Evolutionary conservation across 2,888 invertebrate species (phyloP).

Genomic region (Acrobasis repandana): DNA sequence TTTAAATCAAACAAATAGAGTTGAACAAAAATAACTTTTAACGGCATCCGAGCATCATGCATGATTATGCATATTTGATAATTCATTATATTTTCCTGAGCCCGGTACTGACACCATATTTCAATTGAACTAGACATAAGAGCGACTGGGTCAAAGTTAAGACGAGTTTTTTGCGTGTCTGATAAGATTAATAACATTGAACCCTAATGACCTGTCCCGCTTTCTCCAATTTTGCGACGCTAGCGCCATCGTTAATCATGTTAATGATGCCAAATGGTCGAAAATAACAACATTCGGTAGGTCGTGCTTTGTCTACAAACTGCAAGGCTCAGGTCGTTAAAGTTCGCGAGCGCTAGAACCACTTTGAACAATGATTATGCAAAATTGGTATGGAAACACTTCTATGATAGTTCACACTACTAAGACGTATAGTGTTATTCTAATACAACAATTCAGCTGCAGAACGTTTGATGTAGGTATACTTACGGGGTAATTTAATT

Average conservation of each 20-base stretch:
- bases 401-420: neutral
- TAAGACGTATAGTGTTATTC: neutral
- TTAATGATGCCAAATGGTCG: slow-evolving; percentile 49
- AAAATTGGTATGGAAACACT: slow-evolving; percentile 1
- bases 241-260: slow-evolving; percentile 48
- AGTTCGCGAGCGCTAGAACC: neutral
- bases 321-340: slow-evolving; percentile 15
- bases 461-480: no score
- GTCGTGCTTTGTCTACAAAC: slow-evolving; percentile 18
- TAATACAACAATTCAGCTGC: neutral
- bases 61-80: neutral
- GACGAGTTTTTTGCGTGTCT: slow-evolving; percentile 48
- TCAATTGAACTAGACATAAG: slow-evolving; percentile 1
- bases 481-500: no score
- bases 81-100: neutral
- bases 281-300: slow-evolving; percentile 28
- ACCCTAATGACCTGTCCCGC: slow-evolving; percentile 43
- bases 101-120: neutral
- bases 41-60: neutral
- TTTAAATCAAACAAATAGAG: neutral
- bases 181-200: slow-evolving; percentile 53
- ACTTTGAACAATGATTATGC: slow-evolving; percentile 8
- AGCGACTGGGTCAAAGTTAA: neutral
- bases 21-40: neutral
- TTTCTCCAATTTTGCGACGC: slow-evolving; percentile 51